Evolutionary conservation across 1,140 invertebrate genomes (phyloP).

Genomic region (Cecropterus lyciades): DNA sequence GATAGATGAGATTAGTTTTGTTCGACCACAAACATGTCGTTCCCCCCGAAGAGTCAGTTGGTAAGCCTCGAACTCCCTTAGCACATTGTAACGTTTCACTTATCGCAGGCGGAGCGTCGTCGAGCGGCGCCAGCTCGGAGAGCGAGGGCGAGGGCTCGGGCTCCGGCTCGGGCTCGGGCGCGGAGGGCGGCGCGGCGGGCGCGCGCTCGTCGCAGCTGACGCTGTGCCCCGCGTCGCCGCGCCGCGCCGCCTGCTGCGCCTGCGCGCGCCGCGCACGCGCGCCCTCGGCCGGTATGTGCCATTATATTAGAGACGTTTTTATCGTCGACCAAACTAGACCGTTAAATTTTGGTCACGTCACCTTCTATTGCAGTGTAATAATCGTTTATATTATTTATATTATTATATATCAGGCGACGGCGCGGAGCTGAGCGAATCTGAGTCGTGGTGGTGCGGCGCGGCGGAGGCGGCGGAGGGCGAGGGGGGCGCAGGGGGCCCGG

Average conservation of each 20-base stretch:
- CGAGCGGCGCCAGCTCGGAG: slow-evolving; percentile 68
- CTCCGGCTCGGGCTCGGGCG: slow-evolving; percentile 29
- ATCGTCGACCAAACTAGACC: too few relatives aligned
- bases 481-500: too few relatives aligned
- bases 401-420: slow-evolving; percentile 36
- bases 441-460: slow-evolving; percentile 26
- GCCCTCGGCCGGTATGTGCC: slow-evolving; percentile 5
- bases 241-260: slow-evolving; percentile 45
- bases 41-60: too few relatives aligned
- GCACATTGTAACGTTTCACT: too few relatives aligned
- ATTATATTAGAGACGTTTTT: too few relatives aligned
- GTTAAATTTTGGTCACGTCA: too few relatives aligned
- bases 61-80: too few relatives aligned
- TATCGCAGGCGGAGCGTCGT: slow-evolving; percentile 56
- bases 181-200: slow-evolving; percentile 20
- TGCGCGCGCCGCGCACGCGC: slow-evolving; percentile 37
- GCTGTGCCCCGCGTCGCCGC: slow-evolving; percentile 64
- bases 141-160: slow-evolving; percentile 62
- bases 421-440: slow-evolving; percentile 18
- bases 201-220: slow-evolving; percentile 58
- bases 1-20: too few relatives aligned
- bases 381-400: too few relatives aligned
- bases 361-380: too few relatives aligned
- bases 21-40: too few relatives aligned
- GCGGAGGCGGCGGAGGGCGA: slow-evolving; percentile 40